Evolutionary conservation across 2,797 vertebrate genomes (phyloP).

Genomic region (Peromyscus aztecus): DNA sequence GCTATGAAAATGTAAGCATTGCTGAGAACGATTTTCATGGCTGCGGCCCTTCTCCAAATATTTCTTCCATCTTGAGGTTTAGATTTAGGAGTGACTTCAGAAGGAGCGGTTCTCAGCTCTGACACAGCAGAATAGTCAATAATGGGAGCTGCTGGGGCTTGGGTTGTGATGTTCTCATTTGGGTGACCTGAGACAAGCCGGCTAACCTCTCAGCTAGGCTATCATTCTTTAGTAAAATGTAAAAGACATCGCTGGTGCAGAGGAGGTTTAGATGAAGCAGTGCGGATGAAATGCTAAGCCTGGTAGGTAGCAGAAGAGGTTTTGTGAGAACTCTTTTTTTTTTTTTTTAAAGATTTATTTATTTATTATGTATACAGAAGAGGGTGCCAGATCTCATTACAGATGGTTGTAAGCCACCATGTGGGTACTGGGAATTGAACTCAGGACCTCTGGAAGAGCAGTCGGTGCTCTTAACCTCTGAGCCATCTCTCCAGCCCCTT

Average conservation of each 20-base stretch:
- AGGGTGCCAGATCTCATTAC: no score
- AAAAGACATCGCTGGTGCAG: not conserved
- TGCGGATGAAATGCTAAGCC: not conserved
- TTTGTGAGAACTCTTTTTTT: not conserved
- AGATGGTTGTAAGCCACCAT: no score
- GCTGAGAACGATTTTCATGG: slow-evolving; percentile 16
- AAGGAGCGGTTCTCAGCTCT: not conserved
- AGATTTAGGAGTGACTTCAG: slow-evolving; percentile 20
- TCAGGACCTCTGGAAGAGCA: no score
- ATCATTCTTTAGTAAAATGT: not conserved
- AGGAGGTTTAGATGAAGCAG: not conserved
- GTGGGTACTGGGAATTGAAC: no score
- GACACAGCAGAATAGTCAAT: not conserved
- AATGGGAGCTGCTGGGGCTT: not conserved
- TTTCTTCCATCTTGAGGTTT: slow-evolving; percentile 48
- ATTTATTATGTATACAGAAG: no score
- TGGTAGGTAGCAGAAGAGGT: not conserved
- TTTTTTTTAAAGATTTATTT: no score
- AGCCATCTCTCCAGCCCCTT: no score
- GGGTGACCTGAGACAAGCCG: not conserved
- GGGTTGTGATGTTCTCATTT: not conserved
- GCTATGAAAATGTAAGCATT: slow-evolving; percentile 57
- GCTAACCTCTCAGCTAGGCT: not conserved
- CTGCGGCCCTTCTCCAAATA: slow-evolving; percentile 4
- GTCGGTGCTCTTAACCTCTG: no score